Conservation (phyloP, 2,797 vertebrate species). For the Myotis daubentonii region DNA sequence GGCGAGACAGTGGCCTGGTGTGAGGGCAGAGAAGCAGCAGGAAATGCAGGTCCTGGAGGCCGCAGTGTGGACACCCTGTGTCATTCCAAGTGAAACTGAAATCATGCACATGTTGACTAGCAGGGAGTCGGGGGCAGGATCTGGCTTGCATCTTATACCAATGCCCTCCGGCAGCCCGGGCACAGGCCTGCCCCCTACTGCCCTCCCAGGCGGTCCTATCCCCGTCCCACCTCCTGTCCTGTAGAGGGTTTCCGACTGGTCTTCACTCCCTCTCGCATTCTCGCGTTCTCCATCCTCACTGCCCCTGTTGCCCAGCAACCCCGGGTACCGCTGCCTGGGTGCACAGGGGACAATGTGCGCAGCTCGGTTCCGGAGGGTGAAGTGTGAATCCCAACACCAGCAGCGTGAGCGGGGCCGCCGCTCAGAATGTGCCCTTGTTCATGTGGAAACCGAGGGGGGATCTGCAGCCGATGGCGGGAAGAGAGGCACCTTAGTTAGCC, state of each 20-base stretch:
- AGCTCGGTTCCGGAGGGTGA: background rate
- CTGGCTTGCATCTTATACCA: background rate
- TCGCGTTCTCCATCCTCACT: background rate
- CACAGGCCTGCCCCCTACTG: background rate
- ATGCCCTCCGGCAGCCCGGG: no score
- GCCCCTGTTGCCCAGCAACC: constrained; percentile 6
- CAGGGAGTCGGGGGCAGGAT: background rate
- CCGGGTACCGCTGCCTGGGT: background rate
- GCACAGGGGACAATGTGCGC: background rate
- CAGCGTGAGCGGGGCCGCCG: background rate
- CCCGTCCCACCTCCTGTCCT: background rate
- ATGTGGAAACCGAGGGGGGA: background rate
- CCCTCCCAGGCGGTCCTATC: no score
- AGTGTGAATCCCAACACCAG: background rate
- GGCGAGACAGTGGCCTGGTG: fast-evolving
- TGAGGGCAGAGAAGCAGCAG: background rate
- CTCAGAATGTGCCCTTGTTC: background rate
- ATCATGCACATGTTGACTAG: background rate
- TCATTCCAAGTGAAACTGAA: background rate
- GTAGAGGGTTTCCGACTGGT: background rate
- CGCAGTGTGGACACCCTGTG: background rate
- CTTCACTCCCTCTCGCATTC: background rate
- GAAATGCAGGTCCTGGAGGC: background rate
- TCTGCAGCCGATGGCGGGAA: background rate
- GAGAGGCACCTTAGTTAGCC: background rate